phyloP scores from a whole-genome alignment of 2,113 vertebrate genomes.

The Daphoenositta chrysoptera region DNA sequence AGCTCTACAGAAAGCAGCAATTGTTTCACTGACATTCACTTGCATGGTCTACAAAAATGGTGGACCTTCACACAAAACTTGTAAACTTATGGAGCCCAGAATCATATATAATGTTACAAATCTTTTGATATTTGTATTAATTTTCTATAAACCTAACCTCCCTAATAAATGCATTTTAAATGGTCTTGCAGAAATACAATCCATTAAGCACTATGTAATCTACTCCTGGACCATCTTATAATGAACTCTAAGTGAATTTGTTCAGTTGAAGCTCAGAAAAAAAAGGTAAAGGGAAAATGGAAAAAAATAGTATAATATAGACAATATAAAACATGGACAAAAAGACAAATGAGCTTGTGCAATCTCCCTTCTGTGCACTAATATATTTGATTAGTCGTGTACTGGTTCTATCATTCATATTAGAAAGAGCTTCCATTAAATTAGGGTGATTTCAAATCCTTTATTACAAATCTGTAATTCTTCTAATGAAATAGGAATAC shows the following conservation, averaged over 20 bases:
- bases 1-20: neutral
- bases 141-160: conserved; percentile 28
- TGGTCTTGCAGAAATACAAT: conserved; percentile 33
- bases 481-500: conserved; percentile 40
- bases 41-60: neutral
- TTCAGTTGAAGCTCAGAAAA: neutral
- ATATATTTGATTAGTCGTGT: conserved; percentile 48
- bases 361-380: conserved; percentile 22
- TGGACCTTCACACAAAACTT: neutral
- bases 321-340: neutral
- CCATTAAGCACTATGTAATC: conserved; percentile 33
- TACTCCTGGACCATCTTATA: neutral
- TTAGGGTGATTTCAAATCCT: conserved; percentile 44
- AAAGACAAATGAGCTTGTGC: conserved; percentile 33
- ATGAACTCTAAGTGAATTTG: conserved; percentile 52
- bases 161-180: conserved; percentile 29
- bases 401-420: conserved; percentile 13
- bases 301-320: neutral
- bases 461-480: conserved; percentile 27
- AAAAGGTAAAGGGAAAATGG: neutral
- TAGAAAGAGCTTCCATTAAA: conserved; percentile 41
- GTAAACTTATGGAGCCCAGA: neutral
- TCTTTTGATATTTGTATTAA: conserved; percentile 44
- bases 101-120: neutral
- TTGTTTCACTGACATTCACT: neutral